Evolutionary conservation across 2,888 invertebrate species (phyloP).

Genomic region (Philereme vetulata): DNA sequence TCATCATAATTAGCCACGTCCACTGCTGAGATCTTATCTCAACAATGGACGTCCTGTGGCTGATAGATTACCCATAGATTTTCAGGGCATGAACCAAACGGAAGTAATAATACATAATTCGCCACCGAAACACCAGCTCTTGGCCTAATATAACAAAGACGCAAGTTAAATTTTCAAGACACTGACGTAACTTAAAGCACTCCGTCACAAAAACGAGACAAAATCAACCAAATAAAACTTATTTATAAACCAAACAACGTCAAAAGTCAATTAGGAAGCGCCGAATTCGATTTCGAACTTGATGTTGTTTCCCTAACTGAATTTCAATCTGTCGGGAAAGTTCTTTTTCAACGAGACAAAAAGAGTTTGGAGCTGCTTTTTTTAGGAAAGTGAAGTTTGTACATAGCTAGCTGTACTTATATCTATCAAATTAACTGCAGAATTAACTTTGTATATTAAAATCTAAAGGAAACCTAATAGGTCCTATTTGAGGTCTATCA

Average conservation of each 20-base stretch:
- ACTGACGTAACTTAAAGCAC: conserved; percentile 6
- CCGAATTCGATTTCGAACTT: conserved; percentile 47
- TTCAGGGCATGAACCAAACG: too few species aligned
- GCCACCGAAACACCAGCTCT: too few species aligned
- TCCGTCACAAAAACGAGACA: conserved; percentile 26
- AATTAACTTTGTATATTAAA: too few species aligned
- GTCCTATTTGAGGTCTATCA: too few species aligned
- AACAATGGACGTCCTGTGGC: too few species aligned
- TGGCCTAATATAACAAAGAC: neutral
- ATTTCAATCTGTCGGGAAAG: conserved; percentile 48
- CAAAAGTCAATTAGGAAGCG: conserved; percentile 53
- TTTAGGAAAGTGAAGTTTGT: conserved; percentile 2
- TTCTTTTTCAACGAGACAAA: conserved; percentile 37
- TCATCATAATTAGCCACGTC: too few species aligned
- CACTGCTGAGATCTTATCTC: too few species aligned
- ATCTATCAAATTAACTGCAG: too few species aligned
- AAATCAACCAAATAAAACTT: conserved; percentile 40
- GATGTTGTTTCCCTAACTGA: conserved; percentile 49
- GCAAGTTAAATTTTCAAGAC: neutral
- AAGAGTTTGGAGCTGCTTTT: conserved; percentile 17
- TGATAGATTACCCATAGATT: too few species aligned
- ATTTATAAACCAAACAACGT: conserved; percentile 50
- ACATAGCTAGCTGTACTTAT: neutral
- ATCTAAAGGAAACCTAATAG: too few species aligned
- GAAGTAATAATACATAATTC: too few species aligned